A percentile compares a stretch with the other conserved stretches of the same genome.
phyloP scores from a whole-genome alignment of 92 coral and sea anemone genomes.

The Porites cylindrica region DNA sequence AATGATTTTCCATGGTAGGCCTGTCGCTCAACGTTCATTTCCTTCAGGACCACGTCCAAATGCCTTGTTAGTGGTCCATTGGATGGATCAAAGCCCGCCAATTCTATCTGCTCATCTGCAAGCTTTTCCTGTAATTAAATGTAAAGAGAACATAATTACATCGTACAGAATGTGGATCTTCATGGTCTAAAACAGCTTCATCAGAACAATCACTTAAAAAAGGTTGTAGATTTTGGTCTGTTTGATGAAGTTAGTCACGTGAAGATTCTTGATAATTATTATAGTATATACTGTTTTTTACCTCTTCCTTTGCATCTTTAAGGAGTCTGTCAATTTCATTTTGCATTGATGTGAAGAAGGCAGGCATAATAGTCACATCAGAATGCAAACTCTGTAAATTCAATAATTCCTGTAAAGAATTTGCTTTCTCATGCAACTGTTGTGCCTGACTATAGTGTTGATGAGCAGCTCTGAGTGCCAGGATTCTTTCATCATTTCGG shows the following conservation, averaged over 20 bases:
- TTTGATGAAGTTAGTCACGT: too few species aligned
- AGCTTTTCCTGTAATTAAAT: slow-evolving; percentile 37
- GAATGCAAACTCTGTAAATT: slow-evolving; percentile 24
- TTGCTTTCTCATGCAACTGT: slow-evolving; percentile 48
- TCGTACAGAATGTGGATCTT: too few species aligned
- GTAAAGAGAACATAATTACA: not conserved
- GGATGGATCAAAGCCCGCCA: slow-evolving; percentile 43
- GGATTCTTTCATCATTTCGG: not conserved
- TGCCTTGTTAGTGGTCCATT: slow-evolving; percentile 34
- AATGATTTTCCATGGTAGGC: slow-evolving; percentile 4
- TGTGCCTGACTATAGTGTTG: slow-evolving; percentile 25
- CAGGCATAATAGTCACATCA: slow-evolving; percentile 8
- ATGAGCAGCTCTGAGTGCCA: slow-evolving; percentile 38
- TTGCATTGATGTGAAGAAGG: not conserved
- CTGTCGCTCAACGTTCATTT: slow-evolving; percentile 51
- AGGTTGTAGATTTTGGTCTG: too few species aligned
- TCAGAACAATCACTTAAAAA: too few species aligned
- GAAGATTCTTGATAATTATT: too few species aligned
- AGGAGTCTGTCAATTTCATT: not conserved
- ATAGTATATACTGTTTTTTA: not conserved
- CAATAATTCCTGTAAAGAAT: slow-evolving; percentile 30
- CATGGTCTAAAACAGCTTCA: too few species aligned
- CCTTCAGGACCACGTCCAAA: slow-evolving; percentile 4
- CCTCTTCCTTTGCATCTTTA: slow-evolving; percentile 1
- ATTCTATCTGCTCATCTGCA: slow-evolving; percentile 44